phyloP scores from a whole-genome alignment of 1,140 invertebrate species.

The Formica selysi region DNA sequence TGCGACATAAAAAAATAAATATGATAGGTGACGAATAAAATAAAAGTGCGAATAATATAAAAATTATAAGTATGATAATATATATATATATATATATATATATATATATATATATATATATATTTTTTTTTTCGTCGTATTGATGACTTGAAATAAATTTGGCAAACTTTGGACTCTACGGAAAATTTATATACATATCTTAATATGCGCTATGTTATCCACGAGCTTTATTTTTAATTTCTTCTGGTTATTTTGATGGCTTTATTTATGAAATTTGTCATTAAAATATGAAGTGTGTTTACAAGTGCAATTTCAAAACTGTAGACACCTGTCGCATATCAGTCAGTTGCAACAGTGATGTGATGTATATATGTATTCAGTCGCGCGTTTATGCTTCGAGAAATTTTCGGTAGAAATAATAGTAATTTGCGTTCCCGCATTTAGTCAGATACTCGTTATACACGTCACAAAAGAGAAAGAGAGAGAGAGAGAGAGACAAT shows the following conservation, averaged over 20 bases:
- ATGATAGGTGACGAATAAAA: background rate
- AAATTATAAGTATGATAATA: too few relatives aligned
- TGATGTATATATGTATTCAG: background rate
- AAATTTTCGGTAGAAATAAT: conserved; percentile 20
- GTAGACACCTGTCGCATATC: conserved; percentile 32
- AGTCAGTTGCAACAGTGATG: background rate
- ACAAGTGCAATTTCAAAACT: conserved; percentile 34
- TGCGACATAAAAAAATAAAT: background rate
- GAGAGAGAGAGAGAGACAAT: background rate
- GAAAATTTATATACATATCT: background rate
- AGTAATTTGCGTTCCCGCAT: background rate
- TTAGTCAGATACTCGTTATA: background rate
- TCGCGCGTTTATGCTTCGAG: background rate
- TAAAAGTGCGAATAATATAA: too few relatives aligned
- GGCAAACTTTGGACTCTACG: background rate
- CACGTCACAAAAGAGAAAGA: background rate
- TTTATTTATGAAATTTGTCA: conserved; percentile 17
- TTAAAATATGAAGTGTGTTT: conserved; percentile 28
- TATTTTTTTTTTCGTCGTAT: too few relatives aligned
- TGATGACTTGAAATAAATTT: too few relatives aligned
- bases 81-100: too few relatives aligned
- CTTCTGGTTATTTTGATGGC: background rate
- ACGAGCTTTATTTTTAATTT: background rate
- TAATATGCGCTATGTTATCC: background rate
- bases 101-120: too few relatives aligned